Evolutionary conservation across 2,797 vertebrate species (phyloP).

Genomic region (Loris lydekkerianus): DNA sequence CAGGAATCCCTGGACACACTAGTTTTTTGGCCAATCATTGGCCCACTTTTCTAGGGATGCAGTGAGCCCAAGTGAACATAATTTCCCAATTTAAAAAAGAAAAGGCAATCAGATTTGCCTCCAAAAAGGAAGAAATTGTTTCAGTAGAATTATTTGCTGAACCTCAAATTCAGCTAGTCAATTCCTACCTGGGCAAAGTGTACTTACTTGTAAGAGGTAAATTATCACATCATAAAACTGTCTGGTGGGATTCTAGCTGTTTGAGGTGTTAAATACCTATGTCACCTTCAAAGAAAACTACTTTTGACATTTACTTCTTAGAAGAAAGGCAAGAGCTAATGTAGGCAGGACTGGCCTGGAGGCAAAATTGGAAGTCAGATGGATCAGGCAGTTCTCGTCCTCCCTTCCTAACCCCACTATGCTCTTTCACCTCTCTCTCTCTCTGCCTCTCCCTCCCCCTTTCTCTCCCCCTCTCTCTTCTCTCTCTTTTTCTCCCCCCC

Average conservation of each 20-base stretch:
- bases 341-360: slow-evolving; percentile 31
- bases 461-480: not conserved
- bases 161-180: slow-evolving; percentile 79
- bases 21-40: not conserved
- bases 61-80: slow-evolving; percentile 3
- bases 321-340: slow-evolving; percentile 69
- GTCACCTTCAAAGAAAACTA: slow-evolving; percentile 83
- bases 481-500: accelerated
- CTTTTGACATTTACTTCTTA: slow-evolving; percentile 80
- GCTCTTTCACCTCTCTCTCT: not conserved
- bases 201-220: slow-evolving; percentile 82
- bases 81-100: slow-evolving; percentile 52
- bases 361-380: not conserved
- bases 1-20: not conserved
- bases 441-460: not conserved
- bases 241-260: slow-evolving; percentile 74
- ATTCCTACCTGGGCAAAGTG: slow-evolving; percentile 73
- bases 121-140: slow-evolving; percentile 73
- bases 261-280: slow-evolving; percentile 80
- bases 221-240: slow-evolving; percentile 83
- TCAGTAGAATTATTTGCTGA: slow-evolving; percentile 75
- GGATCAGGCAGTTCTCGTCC: not conserved
- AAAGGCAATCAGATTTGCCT: slow-evolving; percentile 34
- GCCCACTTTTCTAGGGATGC: not conserved
- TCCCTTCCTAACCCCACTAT: not conserved